Evolutionary conservation across 2,113 vertebrate genomes (phyloP), one percentile per base, ranked within the genome.

Genomic region (Hippocampus guttulatus): DNA sequence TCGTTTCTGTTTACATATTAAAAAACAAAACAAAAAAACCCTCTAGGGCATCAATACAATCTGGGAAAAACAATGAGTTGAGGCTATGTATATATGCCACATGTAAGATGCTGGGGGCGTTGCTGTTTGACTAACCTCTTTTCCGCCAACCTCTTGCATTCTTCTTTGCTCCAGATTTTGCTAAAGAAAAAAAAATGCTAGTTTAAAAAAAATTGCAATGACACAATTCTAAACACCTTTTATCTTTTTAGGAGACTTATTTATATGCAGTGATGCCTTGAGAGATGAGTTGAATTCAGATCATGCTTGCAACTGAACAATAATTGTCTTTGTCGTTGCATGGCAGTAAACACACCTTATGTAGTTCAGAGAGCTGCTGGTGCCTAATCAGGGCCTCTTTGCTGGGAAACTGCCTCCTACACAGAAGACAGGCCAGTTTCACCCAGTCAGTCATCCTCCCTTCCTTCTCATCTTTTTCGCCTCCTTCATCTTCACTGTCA

Each of bases 351-450:
- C 14, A 71, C 10, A 97, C 95, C 92, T 95, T 95, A 77, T 97
- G 95, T 6, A 97, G 92, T 65, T 95, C 95, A 0, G 95, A 96
- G 47, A 97, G 94, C 90, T 95, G 95, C 87, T 96, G 95, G 81
- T 97, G 95, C 33, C 94, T 86, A 74, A 95, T 93, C 5, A 96
- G 92, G 0, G 95, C 94, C 68, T 96, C 95, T 77, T 96, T 97
- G 89, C 93, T 95, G 69, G 95, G 94, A 73, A 97, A 97, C 87
- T 96, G 94, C 71, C 95, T 92, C 69, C 94, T 88, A 82, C 95
- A 97, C 27, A 97, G 92, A 64, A 97, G 87, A 83, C 95, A 97
- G 23, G 94, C 94, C 85, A 97, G 85, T 75, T 97, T 97, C 69
- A 90, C 91, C 95, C 95, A 97, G 90, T 96, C 95, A 0, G 93